Evolutionary conservation across 2,888 invertebrate genomes (phyloP), one percentile per base, ranked within the genome.

Genomic region (Acleris laterana): DNA sequence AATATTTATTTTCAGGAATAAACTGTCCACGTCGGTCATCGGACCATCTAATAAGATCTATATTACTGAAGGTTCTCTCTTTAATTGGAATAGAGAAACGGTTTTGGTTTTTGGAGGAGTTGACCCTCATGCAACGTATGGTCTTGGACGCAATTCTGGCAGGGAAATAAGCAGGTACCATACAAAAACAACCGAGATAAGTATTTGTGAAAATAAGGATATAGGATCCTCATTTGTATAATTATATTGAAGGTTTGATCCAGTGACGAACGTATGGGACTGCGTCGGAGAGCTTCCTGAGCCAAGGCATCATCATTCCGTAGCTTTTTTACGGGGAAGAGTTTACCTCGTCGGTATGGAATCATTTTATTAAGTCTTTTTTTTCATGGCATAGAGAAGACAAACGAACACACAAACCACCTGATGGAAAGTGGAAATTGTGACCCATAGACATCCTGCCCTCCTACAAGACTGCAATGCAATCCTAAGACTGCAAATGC

Each of bases 81-180:
- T 94, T 76, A 93, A 93, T 71, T 88, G 91, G 77, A 94, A 94
- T 59, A 85, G 93, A 38, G 95, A 95, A 76, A 93, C 95, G 0
- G 93, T 96, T 5, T 82, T 96, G 13, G 93, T 96, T 17, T 95
- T 96, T 75, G 96, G 96, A 5, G 96, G 96, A 3, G 93, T 95
- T 25, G 95, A 96, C 82, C 95, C 95, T 5, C 95, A 95, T 74
- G 88, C 87, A 16, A 81, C 92, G 4, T 94, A 94, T 71, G 94
- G 94, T 0, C 72, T 85, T 1, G 90, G 90, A 0, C 89, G 92
- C 22, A 95, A 95, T 70, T 93, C 93, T 3, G 96, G 95, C 6
- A 95, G 94, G 76, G 94, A 95, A 76, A 94, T 96, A 69, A 89
- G 81, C 75, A 89, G 89, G 92, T 90, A 71, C 16, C 9, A 19